Base-by-base conservation (phyloP, 1,140 invertebrate species). In the Dendroctonus valens region DNA sequence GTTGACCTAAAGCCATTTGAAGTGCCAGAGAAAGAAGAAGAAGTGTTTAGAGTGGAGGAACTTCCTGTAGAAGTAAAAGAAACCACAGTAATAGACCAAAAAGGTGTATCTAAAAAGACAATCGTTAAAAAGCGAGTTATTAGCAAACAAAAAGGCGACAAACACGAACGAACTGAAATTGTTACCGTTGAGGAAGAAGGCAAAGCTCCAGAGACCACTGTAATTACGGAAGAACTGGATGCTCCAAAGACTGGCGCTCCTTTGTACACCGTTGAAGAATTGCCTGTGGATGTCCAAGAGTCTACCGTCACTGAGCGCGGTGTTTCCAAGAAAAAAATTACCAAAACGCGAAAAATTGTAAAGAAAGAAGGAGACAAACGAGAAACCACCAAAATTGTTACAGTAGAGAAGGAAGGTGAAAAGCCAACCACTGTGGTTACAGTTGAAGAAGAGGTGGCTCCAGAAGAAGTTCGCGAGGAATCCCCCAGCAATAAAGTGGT, bases 391-490 rank as follows among this genome's bases (percentile, higher is more conserved):
- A 72, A 75, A 65, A 75, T 76, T 41, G 67, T 70, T n/a, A 75
- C 74, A 0, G 61, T 75, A 7, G 71, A 80, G 72, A 78, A 80
- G 72, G 78, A 81, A 65, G 77, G 78, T 41, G 74, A 80, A 65
- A 68, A 71, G 44, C 76, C 79, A 9, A 70, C 79, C 41, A 76
- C 71, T 6, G 77, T 73, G 3, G 73, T 78, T 4, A 8, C 57
- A 54, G 51, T 77, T 14, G 71, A 76, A 38, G 72, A 74, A 41
- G 65, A 46, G 50, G 70, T 75, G 49, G 66, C 62, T 41, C 46
- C 55, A 11, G 57, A 65, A 44, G 40, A 61, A 39, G 12, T 41
- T 5, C 63, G 67, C 12, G 71, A 70, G 55, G 65, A 59, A 15
- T 2, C 48, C 11, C 38, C 46, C 54, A 6, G 68, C 69, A 59